phyloP scores from a whole-genome alignment of 2,797 vertebrate species.

The Coracias cyanogaster region DNA sequence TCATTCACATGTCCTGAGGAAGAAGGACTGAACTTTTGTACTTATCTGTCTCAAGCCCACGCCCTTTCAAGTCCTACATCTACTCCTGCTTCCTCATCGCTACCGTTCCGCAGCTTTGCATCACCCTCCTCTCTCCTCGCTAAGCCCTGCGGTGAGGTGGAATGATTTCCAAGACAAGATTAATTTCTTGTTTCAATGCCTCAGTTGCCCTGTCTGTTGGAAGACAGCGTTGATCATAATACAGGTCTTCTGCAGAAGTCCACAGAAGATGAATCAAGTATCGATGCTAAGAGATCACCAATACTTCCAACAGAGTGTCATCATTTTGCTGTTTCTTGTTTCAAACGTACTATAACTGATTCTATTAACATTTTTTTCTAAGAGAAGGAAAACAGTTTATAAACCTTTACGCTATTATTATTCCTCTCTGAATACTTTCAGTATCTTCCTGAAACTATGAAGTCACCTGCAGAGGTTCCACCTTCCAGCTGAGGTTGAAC shows the following conservation, averaged over 20 bases:
- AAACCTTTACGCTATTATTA: background rate
- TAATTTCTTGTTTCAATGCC: background rate
- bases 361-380: background rate
- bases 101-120: background rate
- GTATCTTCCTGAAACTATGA: background rate
- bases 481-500: background rate
- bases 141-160: background rate
- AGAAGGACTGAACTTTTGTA: background rate
- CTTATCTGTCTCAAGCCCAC: background rate
- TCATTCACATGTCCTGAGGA: background rate
- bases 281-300: background rate
- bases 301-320: background rate
- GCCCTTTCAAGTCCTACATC: background rate
- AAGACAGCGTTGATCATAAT: background rate
- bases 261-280: background rate
- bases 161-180: background rate
- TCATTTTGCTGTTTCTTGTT: background rate
- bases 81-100: background rate
- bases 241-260: background rate
- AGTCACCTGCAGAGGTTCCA: background rate
- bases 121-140: background rate
- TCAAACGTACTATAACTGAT: background rate
- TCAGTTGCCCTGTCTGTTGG: constrained; percentile 10
- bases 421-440: background rate
- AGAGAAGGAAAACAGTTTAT: background rate